Conservation (phyloP, 2,797 vertebrate species). For the Tenualosa thibaudeaui region DNA sequence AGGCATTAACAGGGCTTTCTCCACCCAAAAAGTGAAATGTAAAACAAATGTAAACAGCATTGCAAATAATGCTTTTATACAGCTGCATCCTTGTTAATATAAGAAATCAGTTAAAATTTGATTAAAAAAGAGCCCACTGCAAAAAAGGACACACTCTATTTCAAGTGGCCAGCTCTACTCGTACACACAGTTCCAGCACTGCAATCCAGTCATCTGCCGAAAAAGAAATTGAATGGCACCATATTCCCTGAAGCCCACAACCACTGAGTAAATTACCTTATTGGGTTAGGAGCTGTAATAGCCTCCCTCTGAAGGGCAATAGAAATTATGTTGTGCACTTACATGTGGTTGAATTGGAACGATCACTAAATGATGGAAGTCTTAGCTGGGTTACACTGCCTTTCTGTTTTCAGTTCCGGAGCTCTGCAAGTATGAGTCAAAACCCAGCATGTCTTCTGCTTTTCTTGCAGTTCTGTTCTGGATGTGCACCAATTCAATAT, state of each 20-base stretch:
- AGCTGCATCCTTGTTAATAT: slow-evolving; percentile 41
- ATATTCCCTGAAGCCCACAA: slow-evolving; percentile 56
- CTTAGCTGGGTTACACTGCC: slow-evolving; percentile 49
- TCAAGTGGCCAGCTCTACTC: slow-evolving; percentile 55
- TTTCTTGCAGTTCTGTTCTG: not conserved
- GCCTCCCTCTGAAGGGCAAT: slow-evolving; percentile 68
- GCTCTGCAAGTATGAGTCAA: slow-evolving; percentile 27
- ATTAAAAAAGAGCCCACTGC: slow-evolving; percentile 37
- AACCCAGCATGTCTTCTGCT: slow-evolving; percentile 37
- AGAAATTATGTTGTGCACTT: slow-evolving; percentile 67
- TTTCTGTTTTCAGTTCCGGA: slow-evolving; percentile 17
- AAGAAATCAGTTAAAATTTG: slow-evolving; percentile 53
- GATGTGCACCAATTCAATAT: not conserved
- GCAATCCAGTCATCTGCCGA: slow-evolving; percentile 48
- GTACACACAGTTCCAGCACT: slow-evolving; percentile 56
- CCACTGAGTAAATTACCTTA: slow-evolving; percentile 67
- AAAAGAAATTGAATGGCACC: slow-evolving; percentile 57
- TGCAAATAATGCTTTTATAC: not conserved
- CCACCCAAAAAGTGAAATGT: not conserved
- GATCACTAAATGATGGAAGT: slow-evolving; percentile 63
- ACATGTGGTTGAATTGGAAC: slow-evolving; percentile 57
- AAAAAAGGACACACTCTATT: slow-evolving; percentile 55
- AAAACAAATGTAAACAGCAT: not conserved
- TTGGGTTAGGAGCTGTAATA: slow-evolving; percentile 66
- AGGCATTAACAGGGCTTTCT: not conserved